Evolutionary conservation across 2,888 invertebrate species (phyloP), one percentile per base, ranked within the genome.

Genomic region (Synergus umbraculus): DNA sequence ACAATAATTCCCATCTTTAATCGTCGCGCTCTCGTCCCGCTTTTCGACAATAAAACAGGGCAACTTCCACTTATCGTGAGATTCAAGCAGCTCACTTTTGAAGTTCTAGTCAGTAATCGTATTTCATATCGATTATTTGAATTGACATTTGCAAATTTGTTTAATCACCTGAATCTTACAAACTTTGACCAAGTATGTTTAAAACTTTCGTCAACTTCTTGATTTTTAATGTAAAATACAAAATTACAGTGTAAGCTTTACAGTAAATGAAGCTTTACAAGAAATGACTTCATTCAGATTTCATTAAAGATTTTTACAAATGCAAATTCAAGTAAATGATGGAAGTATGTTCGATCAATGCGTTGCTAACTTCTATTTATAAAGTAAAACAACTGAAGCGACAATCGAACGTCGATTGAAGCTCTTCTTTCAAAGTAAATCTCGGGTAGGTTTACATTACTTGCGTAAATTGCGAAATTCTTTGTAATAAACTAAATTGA

Each of bases 1-100:
- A 73, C 49, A 73, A 69, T 54, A 73, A 73, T 29, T 54, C 37
- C 73, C 73, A 54, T 37, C 37, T 37, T 54, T 15, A 73, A 73
- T 54, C 46, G 54, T 54, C 54, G 54, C 73, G 54, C 49, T 73
- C 54, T 73, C 54, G 49, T 73, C 73, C 73, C 73, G 73, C 73
- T 73, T 73, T n/a, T 73, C 54, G 73, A 73, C 73, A 73, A 73
- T 73, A 73, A 54, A 73, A 73, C 49, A 73, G 73, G 54, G 29
- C 41, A 73, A 73, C 22, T 73, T 73, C n/a, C 49, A n/a, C 29
- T 73, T 37, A 73, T 54, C 73, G 73, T n/a, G 54, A 54, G 54
- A 4, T 54, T 73, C 15, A 54, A 37, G 13, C 9, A 73, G 54
- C 37, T 73, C n/a, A n/a, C 54, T 41, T 41, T 73, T 67, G 13